phyloP scores from a whole-genome alignment of 2,113 vertebrate genomes.

The Ammodytes marinus region DNA sequence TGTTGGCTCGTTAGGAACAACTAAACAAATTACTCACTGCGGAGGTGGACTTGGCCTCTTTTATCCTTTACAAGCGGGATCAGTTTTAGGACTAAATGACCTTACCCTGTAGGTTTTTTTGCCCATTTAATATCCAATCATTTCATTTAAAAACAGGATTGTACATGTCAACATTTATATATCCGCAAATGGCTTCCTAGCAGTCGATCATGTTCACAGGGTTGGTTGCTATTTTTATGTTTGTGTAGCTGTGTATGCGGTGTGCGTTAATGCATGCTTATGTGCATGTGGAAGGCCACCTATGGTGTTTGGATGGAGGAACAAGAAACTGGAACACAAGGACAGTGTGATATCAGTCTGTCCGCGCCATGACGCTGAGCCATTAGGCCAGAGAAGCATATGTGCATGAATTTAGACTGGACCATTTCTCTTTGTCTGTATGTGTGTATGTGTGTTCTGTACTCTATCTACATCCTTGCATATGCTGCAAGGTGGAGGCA shows the following conservation, averaged over 20 bases:
- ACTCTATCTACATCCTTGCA: background rate
- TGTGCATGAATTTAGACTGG: slow-evolving; percentile 29
- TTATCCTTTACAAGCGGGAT: slow-evolving; percentile 1
- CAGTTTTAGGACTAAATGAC: slow-evolving; percentile 2
- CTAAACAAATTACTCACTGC: slow-evolving; percentile 55
- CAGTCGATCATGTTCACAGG: slow-evolving; percentile 20
- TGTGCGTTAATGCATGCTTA: slow-evolving; percentile 9
- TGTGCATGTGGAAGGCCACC: slow-evolving; percentile 33
- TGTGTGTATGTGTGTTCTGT: background rate
- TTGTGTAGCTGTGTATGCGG: slow-evolving; percentile 9
- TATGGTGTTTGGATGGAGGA: slow-evolving; percentile 52
- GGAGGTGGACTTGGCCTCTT: slow-evolving; percentile 21
- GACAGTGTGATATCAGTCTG: slow-evolving; percentile 66
- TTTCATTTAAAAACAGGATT: slow-evolving; percentile 16
- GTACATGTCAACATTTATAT: background rate
- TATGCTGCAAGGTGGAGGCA: background rate
- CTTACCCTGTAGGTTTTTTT: slow-evolving; percentile 14
- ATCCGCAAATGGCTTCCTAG: slow-evolving; percentile 10
- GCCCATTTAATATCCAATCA: slow-evolving; percentile 12
- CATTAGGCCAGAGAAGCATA: slow-evolving; percentile 47
- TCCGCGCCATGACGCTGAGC: slow-evolving; percentile 58
- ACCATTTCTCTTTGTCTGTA: background rate
- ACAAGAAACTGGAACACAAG: slow-evolving; percentile 52
- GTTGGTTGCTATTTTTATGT: slow-evolving; percentile 9
- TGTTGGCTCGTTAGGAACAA: slow-evolving; percentile 49